A percentile compares a stretch with the other conserved stretches of the same genome.
These are phyloP conservation scores for Sphaeridia pumilis DNA, from an alignment of 2,888 invertebrate genomes.

Conservation along the genomic window DNA sequence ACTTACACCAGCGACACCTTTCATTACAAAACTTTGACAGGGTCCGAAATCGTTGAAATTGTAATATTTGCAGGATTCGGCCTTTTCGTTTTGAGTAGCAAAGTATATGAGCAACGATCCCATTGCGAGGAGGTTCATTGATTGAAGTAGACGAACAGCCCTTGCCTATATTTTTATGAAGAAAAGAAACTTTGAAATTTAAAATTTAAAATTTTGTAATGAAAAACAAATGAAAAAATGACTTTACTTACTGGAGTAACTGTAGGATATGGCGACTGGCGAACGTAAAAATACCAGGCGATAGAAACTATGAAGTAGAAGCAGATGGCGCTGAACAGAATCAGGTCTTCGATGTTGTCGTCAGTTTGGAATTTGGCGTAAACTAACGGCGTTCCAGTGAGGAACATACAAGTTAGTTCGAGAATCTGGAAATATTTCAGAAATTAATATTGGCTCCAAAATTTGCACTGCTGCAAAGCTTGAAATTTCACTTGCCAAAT, in stretches of 20 bases:
- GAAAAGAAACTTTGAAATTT: too few relatives aligned
- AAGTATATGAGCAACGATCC: neutral
- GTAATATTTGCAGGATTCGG: neutral
- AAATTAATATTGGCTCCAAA: too few relatives aligned
- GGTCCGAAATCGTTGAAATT: neutral
- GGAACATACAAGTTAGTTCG: neutral
- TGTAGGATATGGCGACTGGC: neutral
- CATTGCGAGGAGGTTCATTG: neutral
- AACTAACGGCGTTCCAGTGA: neutral
- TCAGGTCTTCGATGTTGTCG: neutral
- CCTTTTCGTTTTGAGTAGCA: neutral
- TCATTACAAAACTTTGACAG: neutral
- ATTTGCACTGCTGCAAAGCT: too few relatives aligned
- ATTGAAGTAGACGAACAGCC: neutral
- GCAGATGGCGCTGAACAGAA: neutral
- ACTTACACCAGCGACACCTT: neutral
- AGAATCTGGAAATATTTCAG: neutral
- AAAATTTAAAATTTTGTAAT: too few relatives aligned
- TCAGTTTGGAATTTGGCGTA: neutral
- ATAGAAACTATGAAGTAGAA: neutral
- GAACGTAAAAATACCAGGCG: neutral
- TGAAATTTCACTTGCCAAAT: too few relatives aligned
- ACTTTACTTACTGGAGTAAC: too few relatives aligned
- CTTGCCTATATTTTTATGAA: neutral
- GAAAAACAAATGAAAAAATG: too few relatives aligned